Evolutionary conservation across 2,797 vertebrate species (phyloP).

Genomic region (Gymnothorax javanicus): DNA sequence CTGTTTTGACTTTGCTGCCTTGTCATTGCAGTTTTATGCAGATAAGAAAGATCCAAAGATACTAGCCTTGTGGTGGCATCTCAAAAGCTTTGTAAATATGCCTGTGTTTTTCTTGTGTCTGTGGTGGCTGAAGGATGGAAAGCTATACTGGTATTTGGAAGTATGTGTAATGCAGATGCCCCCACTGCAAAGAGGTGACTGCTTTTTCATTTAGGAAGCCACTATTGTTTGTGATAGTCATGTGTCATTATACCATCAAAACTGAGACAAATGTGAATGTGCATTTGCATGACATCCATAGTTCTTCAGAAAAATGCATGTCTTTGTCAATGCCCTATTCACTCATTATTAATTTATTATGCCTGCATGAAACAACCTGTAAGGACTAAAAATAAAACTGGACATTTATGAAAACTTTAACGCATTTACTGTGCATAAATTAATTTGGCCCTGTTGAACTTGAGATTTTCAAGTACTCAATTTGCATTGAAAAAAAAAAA

Average conservation of each 20-base stretch:
- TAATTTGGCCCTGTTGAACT: background rate
- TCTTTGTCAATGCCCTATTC: background rate
- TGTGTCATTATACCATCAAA: background rate
- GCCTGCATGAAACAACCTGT: background rate
- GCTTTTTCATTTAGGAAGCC: constrained; percentile 6
- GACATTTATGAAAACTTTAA: background rate
- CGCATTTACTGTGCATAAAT: background rate
- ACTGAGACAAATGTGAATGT: background rate
- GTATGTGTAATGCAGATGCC: background rate
- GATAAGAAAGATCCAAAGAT: background rate
- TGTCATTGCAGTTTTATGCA: background rate
- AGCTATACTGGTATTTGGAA: background rate
- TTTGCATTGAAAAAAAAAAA: too few species aligned
- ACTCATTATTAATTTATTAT: background rate
- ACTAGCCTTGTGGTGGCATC: background rate
- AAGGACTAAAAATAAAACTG: too few species aligned
- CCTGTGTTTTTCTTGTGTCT: background rate
- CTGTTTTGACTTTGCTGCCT: background rate
- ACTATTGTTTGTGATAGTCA: background rate
- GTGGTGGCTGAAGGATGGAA: background rate
- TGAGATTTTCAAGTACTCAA: background rate
- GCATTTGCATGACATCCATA: background rate
- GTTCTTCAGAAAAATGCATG: background rate
- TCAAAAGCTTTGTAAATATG: constrained; percentile 17
- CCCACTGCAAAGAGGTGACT: background rate